A percentile compares a stretch with the other conserved stretches of the same genome.
Conservation (phyloP, 64 coral and sea anemone species). For the Pocillopora damicornis region DNA sequence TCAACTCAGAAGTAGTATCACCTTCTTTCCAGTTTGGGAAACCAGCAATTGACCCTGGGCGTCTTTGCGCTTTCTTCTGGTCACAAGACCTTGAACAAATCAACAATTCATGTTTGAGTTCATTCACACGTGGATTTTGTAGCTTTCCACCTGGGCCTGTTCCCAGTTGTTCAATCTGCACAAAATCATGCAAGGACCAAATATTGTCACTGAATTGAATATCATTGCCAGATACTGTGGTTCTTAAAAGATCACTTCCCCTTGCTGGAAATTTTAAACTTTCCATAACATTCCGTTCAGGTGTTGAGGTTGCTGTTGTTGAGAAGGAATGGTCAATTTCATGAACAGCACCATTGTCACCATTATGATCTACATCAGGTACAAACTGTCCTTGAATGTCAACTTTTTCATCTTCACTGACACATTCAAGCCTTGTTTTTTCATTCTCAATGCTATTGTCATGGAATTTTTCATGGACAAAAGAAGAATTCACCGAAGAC, state of each 20-base stretch:
- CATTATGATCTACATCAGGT: not conserved
- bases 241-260: not conserved
- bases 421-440: not conserved
- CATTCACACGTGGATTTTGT: slow-evolving; percentile 21
- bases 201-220: not conserved
- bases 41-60: slow-evolving; percentile 26
- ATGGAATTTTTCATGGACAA: not conserved
- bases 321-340: not conserved
- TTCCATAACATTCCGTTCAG: not conserved
- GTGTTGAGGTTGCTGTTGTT: not conserved
- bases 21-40: not conserved
- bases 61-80: not conserved
- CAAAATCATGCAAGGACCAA: not conserved
- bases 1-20: not conserved
- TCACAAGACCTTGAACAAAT: not conserved
- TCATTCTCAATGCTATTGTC: not conserved
- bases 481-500: not conserved
- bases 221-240: not conserved
- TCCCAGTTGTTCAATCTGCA: not conserved
- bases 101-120: slow-evolving; percentile 16
- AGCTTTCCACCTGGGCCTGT: not conserved
- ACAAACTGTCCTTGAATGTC: not conserved
- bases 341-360: not conserved
- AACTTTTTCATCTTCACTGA: not conserved
- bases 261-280: not conserved